These are phyloP conservation scores for Pelosia muscerda DNA, from an alignment of 2,888 invertebrate species.

Conservation along the genomic window DNA sequence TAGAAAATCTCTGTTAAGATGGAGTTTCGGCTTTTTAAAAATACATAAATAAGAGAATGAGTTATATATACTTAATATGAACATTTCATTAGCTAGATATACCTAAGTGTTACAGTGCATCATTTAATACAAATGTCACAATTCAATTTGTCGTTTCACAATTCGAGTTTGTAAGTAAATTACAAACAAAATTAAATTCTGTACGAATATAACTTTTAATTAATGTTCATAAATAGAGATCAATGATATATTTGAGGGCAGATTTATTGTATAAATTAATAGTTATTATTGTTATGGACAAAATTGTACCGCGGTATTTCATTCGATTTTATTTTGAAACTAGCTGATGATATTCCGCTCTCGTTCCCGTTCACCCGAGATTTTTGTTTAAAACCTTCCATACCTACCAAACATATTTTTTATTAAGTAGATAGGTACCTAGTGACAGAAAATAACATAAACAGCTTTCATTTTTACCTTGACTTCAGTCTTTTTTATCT, in stretches of 20 bases:
- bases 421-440: no score
- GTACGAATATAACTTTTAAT: constrained; percentile 10
- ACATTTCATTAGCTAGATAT: not conserved
- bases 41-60: no score
- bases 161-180: constrained; percentile 9
- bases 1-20: not conserved
- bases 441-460: no score
- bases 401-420: no score
- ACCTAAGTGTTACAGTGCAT: not conserved
- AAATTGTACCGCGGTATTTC: not conserved
- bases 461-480: no score
- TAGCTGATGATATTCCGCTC: no score
- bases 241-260: constrained; percentile 2
- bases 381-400: no score
- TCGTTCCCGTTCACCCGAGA: no score
- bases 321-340: no score
- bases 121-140: not conserved
- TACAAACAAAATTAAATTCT: not conserved
- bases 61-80: not conserved
- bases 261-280: constrained; percentile 16
- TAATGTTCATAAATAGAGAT: not conserved
- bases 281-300: not conserved
- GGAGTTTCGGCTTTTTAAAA: not conserved
- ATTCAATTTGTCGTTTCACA: not conserved
- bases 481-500: no score